Percentiles rank a stretch among this genome's conserved stretches.
Conservation (phyloP, 2,797 vertebrate genomes). For the Sebastiscus tertius region DNA sequence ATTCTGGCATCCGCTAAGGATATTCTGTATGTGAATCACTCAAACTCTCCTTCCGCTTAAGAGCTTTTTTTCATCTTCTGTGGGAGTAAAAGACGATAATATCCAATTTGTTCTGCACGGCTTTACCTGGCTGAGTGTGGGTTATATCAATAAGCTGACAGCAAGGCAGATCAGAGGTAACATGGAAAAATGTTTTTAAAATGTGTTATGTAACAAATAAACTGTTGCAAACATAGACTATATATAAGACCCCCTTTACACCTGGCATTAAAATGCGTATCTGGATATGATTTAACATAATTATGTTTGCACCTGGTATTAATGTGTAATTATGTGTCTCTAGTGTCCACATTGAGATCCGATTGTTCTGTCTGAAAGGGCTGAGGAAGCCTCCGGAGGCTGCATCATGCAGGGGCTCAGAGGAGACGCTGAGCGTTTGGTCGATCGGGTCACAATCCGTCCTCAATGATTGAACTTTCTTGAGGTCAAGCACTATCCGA, state of each 20-base stretch:
- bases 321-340: too few species aligned
- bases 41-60: not conserved
- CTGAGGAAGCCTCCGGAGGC: too few species aligned
- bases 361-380: too few species aligned
- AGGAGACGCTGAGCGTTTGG: too few species aligned
- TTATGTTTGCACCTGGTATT: too few species aligned
- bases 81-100: not conserved
- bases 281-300: not conserved
- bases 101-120: not conserved
- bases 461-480: too few species aligned
- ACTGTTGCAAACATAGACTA: not conserved
- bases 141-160: not conserved
- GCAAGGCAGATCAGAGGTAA: not conserved
- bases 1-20: not conserved
- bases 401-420: too few species aligned
- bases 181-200: not conserved
- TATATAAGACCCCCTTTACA: too few species aligned
- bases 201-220: not conserved
- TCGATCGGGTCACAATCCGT: too few species aligned
- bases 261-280: not conserved
- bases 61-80: not conserved
- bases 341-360: too few species aligned
- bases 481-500: too few species aligned
- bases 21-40: not conserved
- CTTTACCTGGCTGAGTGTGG: not conserved